Conservation (phyloP, 2,888 invertebrate genomes). For the Caenorhabditis sulstoni region DNA sequence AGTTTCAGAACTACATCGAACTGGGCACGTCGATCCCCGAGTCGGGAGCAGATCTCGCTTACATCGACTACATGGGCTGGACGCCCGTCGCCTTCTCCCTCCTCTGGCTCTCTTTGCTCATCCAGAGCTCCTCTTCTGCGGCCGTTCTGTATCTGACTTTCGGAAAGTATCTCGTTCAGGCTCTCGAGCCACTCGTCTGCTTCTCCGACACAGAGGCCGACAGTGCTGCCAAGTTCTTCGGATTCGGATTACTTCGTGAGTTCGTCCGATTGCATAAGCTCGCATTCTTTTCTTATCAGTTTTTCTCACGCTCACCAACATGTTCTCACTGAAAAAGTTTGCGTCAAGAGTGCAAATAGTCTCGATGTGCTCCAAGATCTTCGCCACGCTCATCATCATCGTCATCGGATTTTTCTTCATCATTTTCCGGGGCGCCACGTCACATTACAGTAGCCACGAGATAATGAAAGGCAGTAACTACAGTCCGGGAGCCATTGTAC, state of each 20-base stretch:
- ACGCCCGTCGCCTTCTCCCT: conserved; percentile 67
- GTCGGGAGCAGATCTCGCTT: conserved; percentile 67
- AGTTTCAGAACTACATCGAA: conserved; percentile 67
- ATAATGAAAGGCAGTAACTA: conserved; percentile 60
- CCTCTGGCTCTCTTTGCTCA: conserved; percentile 62
- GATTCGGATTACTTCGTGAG: conserved; percentile 63
- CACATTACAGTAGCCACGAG: conserved; percentile 50
- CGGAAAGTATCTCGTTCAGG: conserved; percentile 66
- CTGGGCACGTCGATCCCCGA: conserved; percentile 69
- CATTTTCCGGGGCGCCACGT: conserved; percentile 62
- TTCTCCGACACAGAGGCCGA: conserved; percentile 35
- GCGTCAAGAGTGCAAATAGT: conserved; percentile 64
- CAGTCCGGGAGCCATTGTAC: conserved; percentile 57
- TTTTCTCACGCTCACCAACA: conserved; percentile 60
- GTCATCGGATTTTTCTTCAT: conserved; percentile 64
- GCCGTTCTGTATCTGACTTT: conserved; percentile 65
- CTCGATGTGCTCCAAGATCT: conserved; percentile 65
- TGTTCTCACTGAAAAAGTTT: conserved; percentile 66
- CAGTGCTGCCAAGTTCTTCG: conserved; percentile 53
- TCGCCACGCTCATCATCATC: conserved; percentile 63
- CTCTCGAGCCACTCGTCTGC: conserved; percentile 60
- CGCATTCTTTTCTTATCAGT: conserved; percentile 53
- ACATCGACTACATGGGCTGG: conserved; percentile 68
- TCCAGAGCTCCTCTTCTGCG: conserved; percentile 63
- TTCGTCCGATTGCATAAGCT: neutral